Evolutionary conservation across 2,888 invertebrate species (phyloP), one percentile per base, ranked within the genome.

Genomic region (Glyphotaelius pellucidus): DNA sequence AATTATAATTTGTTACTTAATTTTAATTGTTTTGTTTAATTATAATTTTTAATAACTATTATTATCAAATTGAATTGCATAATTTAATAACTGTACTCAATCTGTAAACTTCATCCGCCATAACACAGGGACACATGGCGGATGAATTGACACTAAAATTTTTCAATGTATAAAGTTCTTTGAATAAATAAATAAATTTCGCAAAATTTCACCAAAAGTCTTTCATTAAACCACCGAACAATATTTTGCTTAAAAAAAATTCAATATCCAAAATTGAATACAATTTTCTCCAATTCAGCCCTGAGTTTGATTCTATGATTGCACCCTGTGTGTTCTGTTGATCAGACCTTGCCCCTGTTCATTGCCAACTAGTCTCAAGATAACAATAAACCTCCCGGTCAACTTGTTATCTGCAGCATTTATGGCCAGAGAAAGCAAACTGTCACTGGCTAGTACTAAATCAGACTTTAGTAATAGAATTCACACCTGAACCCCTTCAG

Each of bases 401-500:
- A 42, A 83, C 38, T 86, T 30, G 86, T 86, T 86, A 42, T 86
- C 86, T 30, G 42, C 3, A 0, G 42, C n/a, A 42, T 86, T 86
- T 47, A 42, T 86, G 86, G 38, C 30, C 30, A 30, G 86, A 30
- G 86, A 86, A 86, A 86, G 86, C 86, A 15, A 30, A 83, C 83
- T 83, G 83, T 38, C 42, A 30, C 86, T 38, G 42, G 12, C 81
- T 19, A 19, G 1, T 31, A 32, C 14, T 32, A 83, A 32, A 83
- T 83, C 81, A 83, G 32, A 35, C 83, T 83, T 31, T 32, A 42
- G 15, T 47, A 25, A n/a, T 86, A 42, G 42, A 86, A 86, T 42
- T 86, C 47, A 86, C 86, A 86, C 86, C 42, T 86, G 30, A 86
- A 86, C 86, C 86, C 86, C 11, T 86, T 86, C 86, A n/a, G 14